These are phyloP conservation scores for Megamerina dolium DNA, from an alignment of 2,888 invertebrate species.

Conservation along the genomic window DNA sequence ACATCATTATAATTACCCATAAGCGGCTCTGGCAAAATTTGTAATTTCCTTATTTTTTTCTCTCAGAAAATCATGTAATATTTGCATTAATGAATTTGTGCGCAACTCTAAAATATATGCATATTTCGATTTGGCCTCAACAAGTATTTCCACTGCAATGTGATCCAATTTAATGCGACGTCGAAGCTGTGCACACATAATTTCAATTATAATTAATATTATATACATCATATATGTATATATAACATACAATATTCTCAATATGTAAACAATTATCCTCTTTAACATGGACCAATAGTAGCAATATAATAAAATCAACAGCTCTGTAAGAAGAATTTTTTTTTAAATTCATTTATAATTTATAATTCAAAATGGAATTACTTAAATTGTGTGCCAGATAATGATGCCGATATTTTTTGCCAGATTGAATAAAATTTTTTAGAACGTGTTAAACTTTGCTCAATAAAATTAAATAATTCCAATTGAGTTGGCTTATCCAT, in stretches of 20 bases:
- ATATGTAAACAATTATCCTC: constrained; percentile 58
- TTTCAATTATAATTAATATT: neutral
- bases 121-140: constrained; percentile 55
- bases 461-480: constrained; percentile 38
- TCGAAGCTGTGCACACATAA: constrained; percentile 31
- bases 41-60: constrained; percentile 52
- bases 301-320: constrained; percentile 61
- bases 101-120: constrained; percentile 54
- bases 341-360: neutral
- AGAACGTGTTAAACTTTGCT: constrained; percentile 40
- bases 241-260: constrained; percentile 57
- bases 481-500: constrained; percentile 33
- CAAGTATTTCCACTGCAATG: constrained; percentile 55
- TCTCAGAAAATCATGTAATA: constrained; percentile 54
- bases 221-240: no score
- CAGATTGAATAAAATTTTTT: constrained; percentile 42
- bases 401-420: no score
- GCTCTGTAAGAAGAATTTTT: constrained; percentile 49
- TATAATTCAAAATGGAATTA: constrained; percentile 10
- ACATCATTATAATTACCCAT: no score
- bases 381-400: constrained; percentile 28
- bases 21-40: constrained; percentile 57
- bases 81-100: constrained; percentile 53
- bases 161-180: constrained; percentile 58
- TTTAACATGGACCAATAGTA: constrained; percentile 59